A percentile compares a stretch with the other conserved stretches of the same genome.
phyloP scores from a whole-genome alignment of 2,888 invertebrate genomes.

The Sicus ferrugineus region DNA sequence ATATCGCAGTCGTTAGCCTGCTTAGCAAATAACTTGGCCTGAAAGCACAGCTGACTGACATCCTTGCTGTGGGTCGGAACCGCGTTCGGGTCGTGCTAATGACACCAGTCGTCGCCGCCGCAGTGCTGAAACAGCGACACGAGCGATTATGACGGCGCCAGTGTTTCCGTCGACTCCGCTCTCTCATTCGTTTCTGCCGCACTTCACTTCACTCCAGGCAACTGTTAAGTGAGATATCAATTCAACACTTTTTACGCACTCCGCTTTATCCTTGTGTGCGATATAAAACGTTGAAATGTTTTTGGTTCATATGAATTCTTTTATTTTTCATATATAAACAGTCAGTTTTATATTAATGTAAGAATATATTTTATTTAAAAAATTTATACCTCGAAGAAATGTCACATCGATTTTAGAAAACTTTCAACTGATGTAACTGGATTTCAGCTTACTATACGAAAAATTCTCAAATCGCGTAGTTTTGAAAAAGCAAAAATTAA shows the following conservation, averaged over 20 bases:
- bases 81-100: constrained; percentile 30
- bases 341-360: too few relatives aligned
- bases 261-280: too few relatives aligned
- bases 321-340: too few relatives aligned
- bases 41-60: neutral
- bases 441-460: too few relatives aligned
- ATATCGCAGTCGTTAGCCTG: constrained; percentile 16
- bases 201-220: constrained; percentile 1
- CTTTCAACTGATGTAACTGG: too few relatives aligned
- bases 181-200: constrained; percentile 41
- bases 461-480: too few relatives aligned
- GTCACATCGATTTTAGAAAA: too few relatives aligned
- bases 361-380: too few relatives aligned
- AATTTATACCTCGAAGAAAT: too few relatives aligned
- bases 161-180: constrained; percentile 47
- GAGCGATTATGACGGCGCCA: constrained; percentile 57
- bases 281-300: too few relatives aligned
- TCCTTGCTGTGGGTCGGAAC: neutral
- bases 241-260: neutral
- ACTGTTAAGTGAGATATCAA: neutral
- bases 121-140: constrained; percentile 18
- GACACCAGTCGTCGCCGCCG: constrained; percentile 24
- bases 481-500: too few relatives aligned
- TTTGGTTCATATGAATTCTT: too few relatives aligned
- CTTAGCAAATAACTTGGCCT: neutral